These are phyloP conservation scores for Chesias legatella DNA, from an alignment of 2,888 invertebrate species.

Conservation along the genomic window DNA sequence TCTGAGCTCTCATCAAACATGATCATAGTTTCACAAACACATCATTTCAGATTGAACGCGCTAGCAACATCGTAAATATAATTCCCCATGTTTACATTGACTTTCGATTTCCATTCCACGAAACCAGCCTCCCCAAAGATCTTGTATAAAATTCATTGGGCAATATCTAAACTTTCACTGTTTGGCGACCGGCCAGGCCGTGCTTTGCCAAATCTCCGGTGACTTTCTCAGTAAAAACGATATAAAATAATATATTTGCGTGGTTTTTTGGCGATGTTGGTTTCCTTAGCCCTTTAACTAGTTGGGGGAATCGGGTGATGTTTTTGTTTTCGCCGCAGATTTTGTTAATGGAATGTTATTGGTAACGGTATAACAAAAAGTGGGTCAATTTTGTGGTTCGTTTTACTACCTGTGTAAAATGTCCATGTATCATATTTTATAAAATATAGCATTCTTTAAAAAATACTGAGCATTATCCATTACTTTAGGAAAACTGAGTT, in stretches of 20 bases:
- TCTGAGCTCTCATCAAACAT: constrained; percentile 5
- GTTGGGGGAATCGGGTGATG: constrained; percentile 13
- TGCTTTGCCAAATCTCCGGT: constrained; percentile 57
- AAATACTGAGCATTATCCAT: no score
- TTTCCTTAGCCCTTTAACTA: constrained; percentile 26
- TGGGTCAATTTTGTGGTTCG: no score
- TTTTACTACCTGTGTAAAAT: no score
- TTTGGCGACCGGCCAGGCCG: constrained; percentile 58
- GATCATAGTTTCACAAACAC: constrained; percentile 16
- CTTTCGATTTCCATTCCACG: constrained; percentile 55
- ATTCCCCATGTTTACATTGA: constrained; percentile 59
- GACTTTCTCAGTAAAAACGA: constrained; percentile 59
- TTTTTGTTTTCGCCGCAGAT: constrained; percentile 12
- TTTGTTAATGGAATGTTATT: background rate
- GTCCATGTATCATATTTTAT: no score
- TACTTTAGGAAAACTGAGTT: no score
- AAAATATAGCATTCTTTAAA: no score
- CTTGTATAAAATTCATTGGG: constrained; percentile 68
- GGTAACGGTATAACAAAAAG: no score
- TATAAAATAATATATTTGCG: constrained; percentile 64
- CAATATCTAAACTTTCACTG: constrained; percentile 72
- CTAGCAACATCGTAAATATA: constrained; percentile 41
- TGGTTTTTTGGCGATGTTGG: constrained; percentile 47
- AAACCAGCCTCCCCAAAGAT: constrained; percentile 31
- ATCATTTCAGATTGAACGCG: constrained; percentile 23